Evolutionary conservation across 2,113 vertebrate species (phyloP).

Genomic region (Lates calcarifer): DNA sequence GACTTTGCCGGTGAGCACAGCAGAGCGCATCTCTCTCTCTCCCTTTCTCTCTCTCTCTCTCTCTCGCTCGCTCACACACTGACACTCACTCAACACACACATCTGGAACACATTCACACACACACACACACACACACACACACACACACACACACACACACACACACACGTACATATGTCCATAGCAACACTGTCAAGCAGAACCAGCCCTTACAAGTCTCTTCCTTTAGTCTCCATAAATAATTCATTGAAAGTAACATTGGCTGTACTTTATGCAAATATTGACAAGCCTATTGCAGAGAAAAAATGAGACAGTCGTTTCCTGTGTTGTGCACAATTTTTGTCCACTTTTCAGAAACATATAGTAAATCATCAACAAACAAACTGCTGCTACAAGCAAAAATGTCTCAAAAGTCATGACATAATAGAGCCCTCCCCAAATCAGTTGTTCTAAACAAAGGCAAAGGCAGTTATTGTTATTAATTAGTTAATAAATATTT

Average conservation of each 20-base stretch:
- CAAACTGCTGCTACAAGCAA: slow-evolving; percentile 19
- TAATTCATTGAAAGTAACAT: slow-evolving; percentile 70
- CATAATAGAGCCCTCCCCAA: neutral
- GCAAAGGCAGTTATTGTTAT: neutral
- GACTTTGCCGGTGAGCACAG: slow-evolving; percentile 78
- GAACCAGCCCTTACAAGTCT: slow-evolving; percentile 54
- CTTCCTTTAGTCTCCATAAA: slow-evolving; percentile 68
- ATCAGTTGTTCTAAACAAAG: neutral
- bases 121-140: slow-evolving; percentile 3
- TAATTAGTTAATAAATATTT: neutral
- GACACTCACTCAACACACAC: slow-evolving; percentile 29
- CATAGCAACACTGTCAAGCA: slow-evolving; percentile 53
- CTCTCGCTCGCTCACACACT: slow-evolving; percentile 22
- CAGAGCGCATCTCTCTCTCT: slow-evolving; percentile 66
- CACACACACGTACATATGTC: slow-evolving; percentile 24
- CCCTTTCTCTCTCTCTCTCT: slow-evolving; percentile 40
- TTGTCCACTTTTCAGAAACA: slow-evolving; percentile 29
- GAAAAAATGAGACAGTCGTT: slow-evolving; percentile 29
- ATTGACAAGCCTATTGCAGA: slow-evolving; percentile 64
- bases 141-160: slow-evolving; percentile 27
- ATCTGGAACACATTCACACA: neutral
- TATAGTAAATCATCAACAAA: slow-evolving; percentile 2
- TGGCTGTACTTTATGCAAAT: slow-evolving; percentile 66
- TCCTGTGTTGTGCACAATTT: slow-evolving; percentile 34
- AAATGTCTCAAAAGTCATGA: neutral